Conservation (phyloP, 1,140 invertebrate genomes). For the Drosophila auraria region DNA sequence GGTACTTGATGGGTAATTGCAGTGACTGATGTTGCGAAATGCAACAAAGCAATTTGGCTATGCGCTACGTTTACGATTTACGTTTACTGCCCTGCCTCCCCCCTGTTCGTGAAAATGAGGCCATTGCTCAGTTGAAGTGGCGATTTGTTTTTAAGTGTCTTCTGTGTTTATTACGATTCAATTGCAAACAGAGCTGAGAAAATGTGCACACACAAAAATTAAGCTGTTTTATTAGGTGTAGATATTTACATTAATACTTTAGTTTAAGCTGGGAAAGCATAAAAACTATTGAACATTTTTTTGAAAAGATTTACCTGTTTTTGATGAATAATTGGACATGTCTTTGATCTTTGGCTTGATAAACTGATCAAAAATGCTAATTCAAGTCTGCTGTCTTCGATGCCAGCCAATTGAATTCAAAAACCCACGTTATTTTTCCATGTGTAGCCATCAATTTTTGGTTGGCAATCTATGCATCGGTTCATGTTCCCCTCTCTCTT, state of each 20-base stretch:
- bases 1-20: slow-evolving; percentile 39
- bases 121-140: slow-evolving; percentile 51
- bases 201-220: background rate
- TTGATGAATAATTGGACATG: background rate
- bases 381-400: background rate
- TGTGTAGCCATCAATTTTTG: slow-evolving; percentile 32
- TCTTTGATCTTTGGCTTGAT: background rate
- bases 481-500: slow-evolving; percentile 33
- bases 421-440: slow-evolving; percentile 1
- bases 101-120: slow-evolving; percentile 37
- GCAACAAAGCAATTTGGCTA: slow-evolving; percentile 44
- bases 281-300: no score
- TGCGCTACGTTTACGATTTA: slow-evolving; percentile 40
- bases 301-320: no score
- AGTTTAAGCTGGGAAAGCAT: no score
- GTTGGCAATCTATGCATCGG: slow-evolving; percentile 44
- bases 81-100: slow-evolving; percentile 25
- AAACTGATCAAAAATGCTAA: background rate
- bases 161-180: slow-evolving; percentile 42
- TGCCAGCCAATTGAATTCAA: background rate
- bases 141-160: slow-evolving; percentile 43
- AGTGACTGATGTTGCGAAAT: slow-evolving; percentile 49
- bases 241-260: no score
- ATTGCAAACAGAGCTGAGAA: slow-evolving; percentile 30
- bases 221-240: background rate